These are phyloP conservation scores for Labrus mixtus DNA, from an alignment of 2,113 vertebrate genomes.

Conservation along the genomic window DNA sequence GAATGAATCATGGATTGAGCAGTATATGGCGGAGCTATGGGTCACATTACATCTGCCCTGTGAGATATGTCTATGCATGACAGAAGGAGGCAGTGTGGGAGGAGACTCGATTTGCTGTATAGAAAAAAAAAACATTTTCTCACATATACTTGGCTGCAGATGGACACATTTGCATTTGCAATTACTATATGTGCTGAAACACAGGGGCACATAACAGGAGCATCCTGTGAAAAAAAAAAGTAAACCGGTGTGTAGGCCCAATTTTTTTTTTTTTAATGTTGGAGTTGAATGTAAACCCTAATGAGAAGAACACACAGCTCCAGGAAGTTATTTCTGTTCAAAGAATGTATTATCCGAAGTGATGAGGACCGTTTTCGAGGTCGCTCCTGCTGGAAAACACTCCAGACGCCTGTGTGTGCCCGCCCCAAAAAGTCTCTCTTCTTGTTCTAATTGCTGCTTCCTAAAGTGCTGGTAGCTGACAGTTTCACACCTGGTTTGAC, in stretches of 20 bases:
- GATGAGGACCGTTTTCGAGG: slow-evolving; percentile 51
- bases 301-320: slow-evolving; percentile 36
- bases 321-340: slow-evolving; percentile 52
- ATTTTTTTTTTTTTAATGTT: not conserved
- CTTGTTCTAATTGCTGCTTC: slow-evolving; percentile 63
- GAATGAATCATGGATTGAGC: slow-evolving; percentile 40
- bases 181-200: not conserved
- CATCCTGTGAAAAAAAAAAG: slow-evolving; percentile 17
- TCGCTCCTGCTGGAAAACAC: slow-evolving; percentile 45
- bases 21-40: slow-evolving; percentile 29
- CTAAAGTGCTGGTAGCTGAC: slow-evolving; percentile 44
- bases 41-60: slow-evolving; percentile 38
- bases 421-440: slow-evolving; percentile 31
- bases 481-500: slow-evolving; percentile 57
- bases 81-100: slow-evolving; percentile 29
- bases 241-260: slow-evolving; percentile 1
- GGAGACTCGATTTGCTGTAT: slow-evolving; percentile 2
- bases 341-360: slow-evolving; percentile 53
- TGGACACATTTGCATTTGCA: not conserved
- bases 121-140: not conserved
- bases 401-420: slow-evolving; percentile 9
- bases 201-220: not conserved
- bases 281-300: slow-evolving; percentile 53
- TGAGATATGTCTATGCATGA: slow-evolving; percentile 29
- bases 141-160: slow-evolving; percentile 4